Evolutionary conservation across 2,888 invertebrate genomes (phyloP).

Genomic region (Eurois occulta): DNA sequence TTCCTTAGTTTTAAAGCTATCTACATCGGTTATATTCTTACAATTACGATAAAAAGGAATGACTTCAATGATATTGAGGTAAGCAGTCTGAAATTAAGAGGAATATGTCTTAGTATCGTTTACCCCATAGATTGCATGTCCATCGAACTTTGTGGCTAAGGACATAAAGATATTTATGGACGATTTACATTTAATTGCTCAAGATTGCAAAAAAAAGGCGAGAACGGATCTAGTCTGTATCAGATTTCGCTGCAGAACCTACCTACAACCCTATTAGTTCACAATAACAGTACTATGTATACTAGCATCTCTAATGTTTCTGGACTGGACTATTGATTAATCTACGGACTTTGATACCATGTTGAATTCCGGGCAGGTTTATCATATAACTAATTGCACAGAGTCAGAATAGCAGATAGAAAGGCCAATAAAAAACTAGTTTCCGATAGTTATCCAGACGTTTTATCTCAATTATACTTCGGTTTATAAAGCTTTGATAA

Average conservation of each 20-base stretch:
- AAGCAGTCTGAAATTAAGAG: neutral
- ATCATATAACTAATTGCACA: constrained; percentile 70
- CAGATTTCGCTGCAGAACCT: constrained; percentile 32
- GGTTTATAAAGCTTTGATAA: constrained; percentile 55
- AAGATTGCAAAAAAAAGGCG: constrained; percentile 43
- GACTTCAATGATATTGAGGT: neutral
- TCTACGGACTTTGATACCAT: constrained; percentile 55
- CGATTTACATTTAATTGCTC: constrained; percentile 50
- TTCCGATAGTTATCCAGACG: constrained; percentile 68
- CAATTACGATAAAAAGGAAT: neutral
- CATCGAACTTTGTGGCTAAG: constrained; percentile 25
- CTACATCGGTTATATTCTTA: neutral
- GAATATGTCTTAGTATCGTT: neutral
- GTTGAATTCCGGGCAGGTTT: constrained; percentile 64
- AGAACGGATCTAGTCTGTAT: constrained; percentile 36
- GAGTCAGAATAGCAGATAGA: constrained; percentile 71
- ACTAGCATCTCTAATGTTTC: constrained; percentile 47
- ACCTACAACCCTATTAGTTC: constrained; percentile 49
- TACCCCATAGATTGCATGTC: neutral
- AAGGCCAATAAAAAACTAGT: constrained; percentile 73
- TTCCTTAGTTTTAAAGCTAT: neutral
- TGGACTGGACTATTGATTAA: constrained; percentile 56
- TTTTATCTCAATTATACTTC: constrained; percentile 63
- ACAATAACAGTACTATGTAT: constrained; percentile 53
- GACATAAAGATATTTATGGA: constrained; percentile 14